Conservation (phyloP, 1,140 invertebrate species). For the Rhopalosiphum maidis region DNA sequence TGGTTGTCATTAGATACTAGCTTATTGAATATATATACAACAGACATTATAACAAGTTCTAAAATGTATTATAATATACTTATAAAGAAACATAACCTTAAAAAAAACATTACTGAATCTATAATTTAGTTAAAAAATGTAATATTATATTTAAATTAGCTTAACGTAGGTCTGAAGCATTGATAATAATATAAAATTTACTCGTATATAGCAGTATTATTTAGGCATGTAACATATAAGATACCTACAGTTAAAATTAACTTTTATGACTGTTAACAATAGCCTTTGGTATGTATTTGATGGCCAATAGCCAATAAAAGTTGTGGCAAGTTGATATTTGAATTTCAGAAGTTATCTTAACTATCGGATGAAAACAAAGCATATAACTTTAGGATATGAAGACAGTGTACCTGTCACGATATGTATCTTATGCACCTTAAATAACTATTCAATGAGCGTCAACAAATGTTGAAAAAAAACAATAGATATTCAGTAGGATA, state of each 20-base stretch:
- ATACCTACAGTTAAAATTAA: constrained; percentile 47
- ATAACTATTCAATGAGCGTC: neutral
- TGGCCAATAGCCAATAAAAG: constrained; percentile 38
- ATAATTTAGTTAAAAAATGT: neutral
- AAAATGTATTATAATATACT: neutral
- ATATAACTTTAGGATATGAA: neutral
- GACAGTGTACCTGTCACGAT: neutral
- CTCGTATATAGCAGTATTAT: neutral
- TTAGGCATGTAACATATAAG: neutral
- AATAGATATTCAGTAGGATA: neutral
- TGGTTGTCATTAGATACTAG: neutral
- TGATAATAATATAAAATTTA: neutral
- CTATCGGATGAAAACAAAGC: neutral
- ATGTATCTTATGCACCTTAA: too few relatives aligned
- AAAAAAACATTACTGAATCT: neutral
- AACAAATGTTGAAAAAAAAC: neutral
- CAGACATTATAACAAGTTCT: neutral
- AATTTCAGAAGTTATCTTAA: neutral
- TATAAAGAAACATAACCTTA: constrained; percentile 21
- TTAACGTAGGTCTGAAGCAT: neutral
- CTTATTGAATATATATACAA: neutral
- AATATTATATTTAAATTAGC: neutral
- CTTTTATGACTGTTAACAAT: constrained; percentile 39
- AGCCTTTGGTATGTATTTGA: constrained; percentile 12
- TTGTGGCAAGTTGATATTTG: neutral